A percentile compares a stretch with the other conserved stretches of the same genome.
Conservation (phyloP, 1,140 invertebrate genomes). For the Harlomillsia oculata region DNA sequence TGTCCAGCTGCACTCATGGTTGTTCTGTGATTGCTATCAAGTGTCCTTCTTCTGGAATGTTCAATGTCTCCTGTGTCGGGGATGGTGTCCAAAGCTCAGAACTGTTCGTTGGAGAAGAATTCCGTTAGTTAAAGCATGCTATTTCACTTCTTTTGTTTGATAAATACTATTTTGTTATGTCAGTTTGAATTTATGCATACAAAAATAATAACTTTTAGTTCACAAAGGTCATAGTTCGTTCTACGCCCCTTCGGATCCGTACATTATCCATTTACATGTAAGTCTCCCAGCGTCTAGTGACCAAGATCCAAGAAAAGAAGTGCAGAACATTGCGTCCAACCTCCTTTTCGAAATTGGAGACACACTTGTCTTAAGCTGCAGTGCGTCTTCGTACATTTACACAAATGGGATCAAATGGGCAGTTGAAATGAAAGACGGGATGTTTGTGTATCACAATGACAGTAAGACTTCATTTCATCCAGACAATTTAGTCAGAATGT, state of each 20-base stretch:
- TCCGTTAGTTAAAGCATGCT: too few relatives aligned
- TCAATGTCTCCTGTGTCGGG: constrained; percentile 18
- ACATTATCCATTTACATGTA: not conserved
- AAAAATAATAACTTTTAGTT: too few relatives aligned
- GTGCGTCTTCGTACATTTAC: constrained; percentile 8
- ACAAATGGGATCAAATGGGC: constrained; percentile 22
- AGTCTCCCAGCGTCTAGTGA: not conserved
- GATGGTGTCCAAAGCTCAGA: constrained; percentile 9
- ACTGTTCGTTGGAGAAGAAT: too few relatives aligned
- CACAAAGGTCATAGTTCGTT: too few relatives aligned
- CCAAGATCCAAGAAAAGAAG: constrained; percentile 14
- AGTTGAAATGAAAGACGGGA: constrained; percentile 14
- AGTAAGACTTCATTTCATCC: constrained; percentile 1
- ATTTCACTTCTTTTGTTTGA: too few relatives aligned
- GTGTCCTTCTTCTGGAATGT: constrained; percentile 3
- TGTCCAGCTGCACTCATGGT: not conserved
- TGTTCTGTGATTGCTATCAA: not conserved
- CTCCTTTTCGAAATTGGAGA: constrained; percentile 17
- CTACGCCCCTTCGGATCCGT: not conserved
- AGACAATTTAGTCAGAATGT: not conserved
- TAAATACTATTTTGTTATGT: too few relatives aligned
- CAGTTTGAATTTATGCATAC: too few relatives aligned
- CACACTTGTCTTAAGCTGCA: constrained; percentile 9
- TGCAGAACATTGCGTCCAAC: constrained; percentile 11
- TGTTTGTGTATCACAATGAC: constrained; percentile 14